These are phyloP conservation scores for Meloidogyne exigua DNA, from an alignment of 1,140 invertebrate genomes.

Conservation along the genomic window DNA sequence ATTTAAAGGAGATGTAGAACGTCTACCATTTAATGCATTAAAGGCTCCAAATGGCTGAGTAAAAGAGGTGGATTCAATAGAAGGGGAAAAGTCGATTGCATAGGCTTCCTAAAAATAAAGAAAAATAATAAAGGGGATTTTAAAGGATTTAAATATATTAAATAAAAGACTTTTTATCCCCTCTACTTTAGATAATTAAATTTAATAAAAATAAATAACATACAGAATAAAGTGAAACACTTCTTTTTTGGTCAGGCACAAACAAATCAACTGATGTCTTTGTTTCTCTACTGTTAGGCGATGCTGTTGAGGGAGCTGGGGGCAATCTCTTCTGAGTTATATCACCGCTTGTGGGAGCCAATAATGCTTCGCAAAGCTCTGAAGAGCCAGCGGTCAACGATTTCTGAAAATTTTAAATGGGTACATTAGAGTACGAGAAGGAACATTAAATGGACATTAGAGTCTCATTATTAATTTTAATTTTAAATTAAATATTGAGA, in stretches of 20 bases:
- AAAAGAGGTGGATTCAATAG: neutral
- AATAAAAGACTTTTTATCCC: no score
- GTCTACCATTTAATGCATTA: neutral
- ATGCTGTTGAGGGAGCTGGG: neutral
- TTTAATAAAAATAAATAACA: neutral
- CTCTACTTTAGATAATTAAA: neutral
- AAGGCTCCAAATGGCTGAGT: neutral
- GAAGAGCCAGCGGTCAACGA: neutral
- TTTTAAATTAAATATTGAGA: no score
- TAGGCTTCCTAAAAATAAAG: neutral
- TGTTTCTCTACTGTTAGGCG: neutral
- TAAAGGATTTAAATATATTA: neutral
- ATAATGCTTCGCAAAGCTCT: neutral
- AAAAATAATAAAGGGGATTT: neutral
- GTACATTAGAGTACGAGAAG: no score
- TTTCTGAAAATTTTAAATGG: neutral
- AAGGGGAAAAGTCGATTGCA: neutral
- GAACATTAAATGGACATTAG: no score
- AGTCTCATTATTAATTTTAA: no score
- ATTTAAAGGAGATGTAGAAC: neutral
- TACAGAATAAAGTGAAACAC: constrained; percentile 13
- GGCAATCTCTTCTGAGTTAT: neutral
- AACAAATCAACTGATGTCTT: neutral
- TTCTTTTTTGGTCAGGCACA: neutral
- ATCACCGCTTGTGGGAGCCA: neutral